A percentile compares a stretch with the other conserved stretches of the same genome.
Evolutionary conservation across 2,797 vertebrate genomes (phyloP).

Genomic region (Cossypha caffra): DNA sequence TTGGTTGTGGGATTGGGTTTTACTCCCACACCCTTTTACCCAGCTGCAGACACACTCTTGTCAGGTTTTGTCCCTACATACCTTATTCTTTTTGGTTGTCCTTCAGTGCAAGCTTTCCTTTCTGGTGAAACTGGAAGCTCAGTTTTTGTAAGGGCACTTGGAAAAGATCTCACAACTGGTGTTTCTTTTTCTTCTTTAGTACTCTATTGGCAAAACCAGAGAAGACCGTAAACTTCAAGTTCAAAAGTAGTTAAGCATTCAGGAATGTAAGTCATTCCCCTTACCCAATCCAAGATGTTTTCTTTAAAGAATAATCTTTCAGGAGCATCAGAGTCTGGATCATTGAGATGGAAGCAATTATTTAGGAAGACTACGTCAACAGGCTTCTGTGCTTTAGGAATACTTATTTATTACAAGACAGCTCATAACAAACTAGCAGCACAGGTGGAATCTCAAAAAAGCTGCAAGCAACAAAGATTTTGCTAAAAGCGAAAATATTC

Average conservation of each 20-base stretch:
- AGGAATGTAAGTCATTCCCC: not conserved
- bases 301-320: not conserved
- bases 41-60: not conserved
- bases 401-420: not conserved
- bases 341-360: not conserved
- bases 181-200: conserved; percentile 22
- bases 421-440: not conserved
- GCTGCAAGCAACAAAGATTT: not conserved
- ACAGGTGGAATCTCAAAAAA: not conserved
- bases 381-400: not conserved
- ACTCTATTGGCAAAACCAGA: conserved; percentile 57
- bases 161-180: not conserved
- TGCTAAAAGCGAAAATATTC: not conserved
- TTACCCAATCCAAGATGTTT: not conserved
- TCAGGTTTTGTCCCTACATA: conserved; percentile 60
- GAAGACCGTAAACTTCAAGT: not conserved
- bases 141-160: conserved; percentile 75
- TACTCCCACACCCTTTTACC: not conserved
- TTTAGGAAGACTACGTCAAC: not conserved
- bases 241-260: not conserved
- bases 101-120: conserved; percentile 70
- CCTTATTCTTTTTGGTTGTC: conserved; percentile 66
- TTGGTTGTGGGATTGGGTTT: not conserved
- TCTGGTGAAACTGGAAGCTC: conserved; percentile 71
- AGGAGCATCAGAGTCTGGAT: not conserved